Conservation (phyloP, 2,113 vertebrate species). For the Anhinga anhinga region DNA sequence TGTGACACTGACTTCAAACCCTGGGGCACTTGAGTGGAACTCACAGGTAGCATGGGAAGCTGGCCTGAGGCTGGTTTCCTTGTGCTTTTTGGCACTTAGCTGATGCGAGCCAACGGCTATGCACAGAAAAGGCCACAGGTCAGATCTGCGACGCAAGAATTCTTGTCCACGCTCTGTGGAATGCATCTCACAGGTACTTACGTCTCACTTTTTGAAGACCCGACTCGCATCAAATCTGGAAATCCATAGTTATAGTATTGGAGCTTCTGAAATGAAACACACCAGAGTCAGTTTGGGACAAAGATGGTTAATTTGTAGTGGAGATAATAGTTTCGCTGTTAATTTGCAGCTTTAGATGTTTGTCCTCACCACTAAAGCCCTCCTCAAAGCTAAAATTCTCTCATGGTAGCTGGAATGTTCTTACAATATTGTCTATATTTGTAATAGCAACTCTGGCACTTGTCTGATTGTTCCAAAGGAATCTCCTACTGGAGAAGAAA, state of each 20-base stretch:
- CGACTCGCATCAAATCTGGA: not conserved
- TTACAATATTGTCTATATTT: not conserved
- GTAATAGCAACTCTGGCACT: not conserved
- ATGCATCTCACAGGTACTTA: not conserved
- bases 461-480: not conserved
- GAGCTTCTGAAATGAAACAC: not conserved
- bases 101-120: not conserved
- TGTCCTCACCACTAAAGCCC: not conserved
- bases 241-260: not conserved
- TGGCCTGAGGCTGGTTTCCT: not conserved
- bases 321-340: not conserved
- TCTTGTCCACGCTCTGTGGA: not conserved
- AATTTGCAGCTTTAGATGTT: not conserved
- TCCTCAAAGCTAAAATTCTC: not conserved
- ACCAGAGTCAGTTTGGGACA: not conserved
- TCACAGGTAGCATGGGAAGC: not conserved
- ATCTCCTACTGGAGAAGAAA: not conserved
- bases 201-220: not conserved
- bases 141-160: not conserved
- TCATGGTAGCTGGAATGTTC: not conserved
- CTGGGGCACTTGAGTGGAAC: not conserved
- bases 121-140: not conserved
- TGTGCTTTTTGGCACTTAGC: not conserved
- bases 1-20: not conserved
- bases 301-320: not conserved